Percentiles rank a stretch among this genome's conserved stretches.
phyloP scores from a whole-genome alignment of 2,888 invertebrate genomes.

The Tanytarsus gracilentus region DNA sequence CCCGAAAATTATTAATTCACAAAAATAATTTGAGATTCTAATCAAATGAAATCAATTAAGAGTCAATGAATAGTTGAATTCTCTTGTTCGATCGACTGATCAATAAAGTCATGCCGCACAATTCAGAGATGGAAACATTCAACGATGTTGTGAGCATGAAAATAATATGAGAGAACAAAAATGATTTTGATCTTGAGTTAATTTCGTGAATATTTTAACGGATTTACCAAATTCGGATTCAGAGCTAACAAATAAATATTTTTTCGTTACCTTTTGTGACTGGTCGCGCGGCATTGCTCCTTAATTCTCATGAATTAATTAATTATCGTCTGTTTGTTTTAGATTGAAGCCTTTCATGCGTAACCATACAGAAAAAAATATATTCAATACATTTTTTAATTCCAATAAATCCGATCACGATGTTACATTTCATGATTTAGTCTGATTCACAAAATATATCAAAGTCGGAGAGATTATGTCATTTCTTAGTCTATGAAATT shows the following conservation, averaged over 20 bases:
- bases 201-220: no score
- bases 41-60: conserved; percentile 2
- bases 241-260: no score
- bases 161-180: no score
- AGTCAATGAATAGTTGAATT: conserved; percentile 14
- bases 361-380: background rate
- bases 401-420: background rate
- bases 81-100: background rate
- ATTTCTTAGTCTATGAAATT: no score
- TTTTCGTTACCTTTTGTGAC: no score
- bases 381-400: background rate
- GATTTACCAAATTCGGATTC: no score
- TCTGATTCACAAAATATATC: background rate
- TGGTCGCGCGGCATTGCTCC: background rate
- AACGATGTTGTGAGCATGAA: no score
- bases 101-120: background rate
- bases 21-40: background rate
- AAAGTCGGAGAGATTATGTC: conserved; percentile 16
- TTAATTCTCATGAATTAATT: conserved; percentile 1
- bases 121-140: background rate
- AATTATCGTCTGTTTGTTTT: conserved; percentile 10
- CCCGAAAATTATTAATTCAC: no score
- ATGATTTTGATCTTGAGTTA: no score
- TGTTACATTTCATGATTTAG: conserved; percentile 6
- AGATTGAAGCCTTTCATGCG: background rate